Evolutionary conservation across 2,888 invertebrate species (phyloP), one percentile per base, ranked within the genome.

Genomic region (Drymonia ruficornis): DNA sequence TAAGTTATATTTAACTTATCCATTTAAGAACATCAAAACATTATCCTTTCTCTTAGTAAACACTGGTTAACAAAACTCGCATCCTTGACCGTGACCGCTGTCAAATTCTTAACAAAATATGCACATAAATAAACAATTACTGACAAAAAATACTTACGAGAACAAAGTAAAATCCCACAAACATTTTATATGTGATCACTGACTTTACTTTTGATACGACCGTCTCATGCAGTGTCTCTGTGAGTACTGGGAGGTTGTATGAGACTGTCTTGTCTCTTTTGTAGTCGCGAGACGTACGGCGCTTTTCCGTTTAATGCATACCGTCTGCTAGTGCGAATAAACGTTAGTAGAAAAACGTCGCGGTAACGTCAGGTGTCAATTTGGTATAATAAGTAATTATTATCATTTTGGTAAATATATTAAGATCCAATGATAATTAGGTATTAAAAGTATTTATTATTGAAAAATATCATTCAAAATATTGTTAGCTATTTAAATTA

Each of bases 121-220:
- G 36, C 36, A 36, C 36, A 36, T 36, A 13, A 3, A 9, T 16
- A 11, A 48, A 34, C 8, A 34, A 34, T 34, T 36, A 13, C 16
- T 36, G 9, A 31, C 31, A 18, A 0, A 19, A 23, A 19, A 49
- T 38, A 49, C 49, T 49, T 12, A 49, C 49, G 12, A 49, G 16
- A 28, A 49, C 15, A 29, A 49, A 11, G 28, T 29, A 28, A 5
- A 40, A 49, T 49, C 49, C 40, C 9, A 28, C 42, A 40, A 29
- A 15, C 49, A 49, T 49, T 38, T 28, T 49, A 40, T 19, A 23
- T 15, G 1, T 12, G 29, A 49, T 19, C 19, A 19, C 19, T 3
- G 0, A 1, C 16, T 16, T 13, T 36, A 13, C 5, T n/a, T 4
- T 5, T 5, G 36, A 36, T 13, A 36, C 40, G 40, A 16, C 11